Conservation (phyloP, 2,113 vertebrate genomes). For the Zosterops lateralis region DNA sequence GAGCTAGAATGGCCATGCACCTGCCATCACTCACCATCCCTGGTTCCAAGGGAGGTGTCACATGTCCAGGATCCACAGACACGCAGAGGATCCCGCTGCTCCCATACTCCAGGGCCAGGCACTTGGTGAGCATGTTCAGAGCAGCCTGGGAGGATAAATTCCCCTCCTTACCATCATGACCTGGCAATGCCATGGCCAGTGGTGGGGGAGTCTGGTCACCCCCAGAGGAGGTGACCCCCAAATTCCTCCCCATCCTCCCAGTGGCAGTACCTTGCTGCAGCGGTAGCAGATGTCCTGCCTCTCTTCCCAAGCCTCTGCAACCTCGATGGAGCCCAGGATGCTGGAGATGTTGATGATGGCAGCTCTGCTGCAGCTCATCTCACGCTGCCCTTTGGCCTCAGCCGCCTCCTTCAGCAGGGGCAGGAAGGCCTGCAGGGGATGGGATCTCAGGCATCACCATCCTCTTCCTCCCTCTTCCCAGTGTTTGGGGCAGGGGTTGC, state of each 20-base stretch:
- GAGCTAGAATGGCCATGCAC: neutral
- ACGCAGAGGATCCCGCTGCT: slow-evolving; percentile 21
- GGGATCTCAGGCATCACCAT: accelerated
- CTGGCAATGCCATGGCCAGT: neutral
- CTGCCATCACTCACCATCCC: neutral
- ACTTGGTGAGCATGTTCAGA: slow-evolving; percentile 61
- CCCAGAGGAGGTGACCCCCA: neutral
- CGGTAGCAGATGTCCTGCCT: slow-evolving; percentile 49
- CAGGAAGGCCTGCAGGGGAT: neutral
- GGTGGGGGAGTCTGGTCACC: too few species aligned
- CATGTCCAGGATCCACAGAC: slow-evolving; percentile 8
- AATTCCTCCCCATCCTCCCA: accelerated
- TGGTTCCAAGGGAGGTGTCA: neutral
- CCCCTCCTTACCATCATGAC: neutral
- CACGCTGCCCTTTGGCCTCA: neutral
- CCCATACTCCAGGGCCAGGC: slow-evolving; percentile 43
- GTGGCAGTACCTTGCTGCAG: neutral
- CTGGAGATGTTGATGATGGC: slow-evolving; percentile 58
- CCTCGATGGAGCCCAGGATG: slow-evolving; percentile 41
- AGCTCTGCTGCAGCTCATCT: slow-evolving; percentile 41
- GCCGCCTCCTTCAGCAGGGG: slow-evolving; percentile 28
- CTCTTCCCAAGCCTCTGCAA: neutral
- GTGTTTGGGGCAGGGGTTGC: accelerated
- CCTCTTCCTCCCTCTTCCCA: neutral
- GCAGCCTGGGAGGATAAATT: slow-evolving; percentile 18